A percentile compares a stretch with the other conserved stretches of the same genome.
Evolutionary conservation across 2,113 vertebrate species (phyloP).

Genomic region (Nyctereutes procyonoides): DNA sequence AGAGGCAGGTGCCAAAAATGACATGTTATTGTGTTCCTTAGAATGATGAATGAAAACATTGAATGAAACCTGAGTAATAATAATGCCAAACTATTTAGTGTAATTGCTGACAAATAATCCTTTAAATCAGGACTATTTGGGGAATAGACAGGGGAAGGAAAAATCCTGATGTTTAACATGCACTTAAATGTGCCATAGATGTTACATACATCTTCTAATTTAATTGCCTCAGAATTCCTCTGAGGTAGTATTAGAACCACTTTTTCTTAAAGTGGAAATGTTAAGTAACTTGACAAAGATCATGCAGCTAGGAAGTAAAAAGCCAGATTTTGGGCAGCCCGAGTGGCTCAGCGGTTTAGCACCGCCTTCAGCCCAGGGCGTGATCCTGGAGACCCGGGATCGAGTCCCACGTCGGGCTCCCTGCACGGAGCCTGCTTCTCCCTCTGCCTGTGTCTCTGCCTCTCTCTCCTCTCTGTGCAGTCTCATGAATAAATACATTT

Average conservation of each 20-base stretch:
- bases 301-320: not conserved
- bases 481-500: too few relatives aligned
- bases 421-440: too few relatives aligned
- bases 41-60: constrained; percentile 9
- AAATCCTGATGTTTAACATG: not conserved
- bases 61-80: not conserved
- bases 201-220: not conserved
- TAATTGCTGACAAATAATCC: not conserved
- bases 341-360: too few relatives aligned
- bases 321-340: not conserved
- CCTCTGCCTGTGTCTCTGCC: too few relatives aligned
- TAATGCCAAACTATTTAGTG: not conserved
- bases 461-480: too few relatives aligned
- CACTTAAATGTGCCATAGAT: not conserved
- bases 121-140: not conserved
- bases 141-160: not conserved
- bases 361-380: too few relatives aligned
- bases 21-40: not conserved
- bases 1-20: not conserved
- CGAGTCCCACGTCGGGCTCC: too few relatives aligned
- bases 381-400: too few relatives aligned
- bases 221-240: not conserved
- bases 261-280: not conserved
- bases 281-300: not conserved
- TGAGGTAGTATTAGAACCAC: not conserved